phyloP scores from a whole-genome alignment of 2,797 vertebrate species.

The Sebastes minor region DNA sequence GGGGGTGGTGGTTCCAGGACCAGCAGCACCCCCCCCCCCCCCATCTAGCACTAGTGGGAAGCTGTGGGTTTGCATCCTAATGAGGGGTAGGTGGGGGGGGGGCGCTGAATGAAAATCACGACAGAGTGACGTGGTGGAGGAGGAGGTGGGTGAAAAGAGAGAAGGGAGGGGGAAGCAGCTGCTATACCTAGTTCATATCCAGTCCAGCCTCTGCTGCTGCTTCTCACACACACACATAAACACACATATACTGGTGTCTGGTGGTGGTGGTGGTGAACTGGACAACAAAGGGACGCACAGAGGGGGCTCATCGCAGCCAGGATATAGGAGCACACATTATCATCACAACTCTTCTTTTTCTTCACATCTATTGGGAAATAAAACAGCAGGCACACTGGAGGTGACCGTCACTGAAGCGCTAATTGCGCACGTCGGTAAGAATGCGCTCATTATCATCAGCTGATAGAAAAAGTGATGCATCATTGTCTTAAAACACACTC shows the following conservation, averaged over 20 bases:
- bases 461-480: neutral
- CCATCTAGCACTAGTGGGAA: conserved; percentile 60
- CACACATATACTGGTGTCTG: neutral
- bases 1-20: conserved; percentile 25
- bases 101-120: conserved; percentile 85
- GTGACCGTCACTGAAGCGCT: conserved; percentile 71
- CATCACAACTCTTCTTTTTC: conserved; percentile 13
- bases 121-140: conserved; percentile 77
- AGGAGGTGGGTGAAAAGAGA: conserved; percentile 62
- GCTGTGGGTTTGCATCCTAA: conserved; percentile 84
- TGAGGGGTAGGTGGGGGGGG: conserved; percentile 70
- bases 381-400: conserved; percentile 66
- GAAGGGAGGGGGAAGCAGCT: conserved; percentile 72
- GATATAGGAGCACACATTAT: conserved; percentile 6
- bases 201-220: conserved; percentile 60
- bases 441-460: neutral
- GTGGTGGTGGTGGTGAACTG: conserved; percentile 30
- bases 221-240: neutral
- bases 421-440: conserved; percentile 70
- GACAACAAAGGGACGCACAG: conserved; percentile 64
- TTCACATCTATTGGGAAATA: conserved; percentile 8
- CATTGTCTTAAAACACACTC: neutral
- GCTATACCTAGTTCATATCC: conserved; percentile 51
- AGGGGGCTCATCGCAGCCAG: conserved; percentile 35
- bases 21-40: conserved; percentile 32